A percentile compares a stretch with the other conserved stretches of the same genome.
Evolutionary conservation across 2,888 invertebrate genomes (phyloP).

Genomic region (Idaea aversata): DNA sequence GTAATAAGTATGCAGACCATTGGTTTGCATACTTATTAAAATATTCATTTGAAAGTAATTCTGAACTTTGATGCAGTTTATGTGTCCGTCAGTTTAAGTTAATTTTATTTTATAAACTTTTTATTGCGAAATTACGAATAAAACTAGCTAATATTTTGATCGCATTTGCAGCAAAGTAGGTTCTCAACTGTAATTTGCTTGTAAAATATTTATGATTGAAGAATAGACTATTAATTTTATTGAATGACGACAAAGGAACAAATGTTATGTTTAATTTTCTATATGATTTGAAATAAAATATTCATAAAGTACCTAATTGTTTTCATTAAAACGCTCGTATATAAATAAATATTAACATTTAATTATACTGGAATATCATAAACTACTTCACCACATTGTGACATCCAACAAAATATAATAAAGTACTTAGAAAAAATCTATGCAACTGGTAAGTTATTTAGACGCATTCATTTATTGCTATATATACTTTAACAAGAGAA

Average conservation of each 20-base stretch:
- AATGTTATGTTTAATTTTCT: neutral
- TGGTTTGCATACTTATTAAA: too few relatives aligned
- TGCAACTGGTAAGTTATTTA: neutral
- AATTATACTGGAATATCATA: conserved; percentile 13
- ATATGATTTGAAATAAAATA: neutral
- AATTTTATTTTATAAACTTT: too few relatives aligned
- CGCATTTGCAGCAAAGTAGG: too few relatives aligned
- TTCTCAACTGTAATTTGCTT: neutral
- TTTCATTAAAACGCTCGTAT: conserved; percentile 4
- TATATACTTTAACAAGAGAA: conserved; percentile 10
- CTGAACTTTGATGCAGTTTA: too few relatives aligned
- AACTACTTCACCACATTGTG: neutral
- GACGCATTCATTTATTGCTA: conserved; percentile 17
- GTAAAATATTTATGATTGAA: neutral
- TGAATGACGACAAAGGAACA: neutral
- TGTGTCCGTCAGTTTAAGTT: too few relatives aligned
- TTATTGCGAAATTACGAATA: too few relatives aligned
- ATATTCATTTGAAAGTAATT: too few relatives aligned
- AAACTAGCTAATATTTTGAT: too few relatives aligned
- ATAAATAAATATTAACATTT: conserved; percentile 21
- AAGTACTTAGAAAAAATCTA: neutral
- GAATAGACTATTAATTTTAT: neutral
- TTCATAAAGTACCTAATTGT: neutral
- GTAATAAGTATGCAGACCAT: too few relatives aligned
- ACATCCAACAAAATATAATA: neutral